Conservation (phyloP, 1,140 invertebrate species). For the Lepidurus couesii region DNA sequence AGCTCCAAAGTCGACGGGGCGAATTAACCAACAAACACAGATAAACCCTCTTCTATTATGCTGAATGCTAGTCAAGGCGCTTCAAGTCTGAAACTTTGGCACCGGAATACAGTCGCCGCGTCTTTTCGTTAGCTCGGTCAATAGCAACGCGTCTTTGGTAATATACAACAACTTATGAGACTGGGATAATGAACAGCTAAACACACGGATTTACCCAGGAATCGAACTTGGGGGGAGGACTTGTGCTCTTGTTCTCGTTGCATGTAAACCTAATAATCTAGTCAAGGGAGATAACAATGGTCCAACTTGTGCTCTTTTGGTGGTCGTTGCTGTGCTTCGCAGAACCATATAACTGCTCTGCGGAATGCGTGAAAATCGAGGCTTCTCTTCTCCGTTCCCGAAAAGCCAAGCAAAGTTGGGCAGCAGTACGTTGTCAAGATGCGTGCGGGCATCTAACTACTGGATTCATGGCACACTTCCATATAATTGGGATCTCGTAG, state of each 20-base stretch:
- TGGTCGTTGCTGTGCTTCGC: not conserved
- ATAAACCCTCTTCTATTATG: too few relatives aligned
- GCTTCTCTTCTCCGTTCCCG: too few relatives aligned
- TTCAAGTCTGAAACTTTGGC: too few relatives aligned
- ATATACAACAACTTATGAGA: not conserved
- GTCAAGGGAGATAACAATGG: not conserved
- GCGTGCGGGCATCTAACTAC: not conserved
- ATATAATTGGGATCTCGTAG: conserved; percentile 90
- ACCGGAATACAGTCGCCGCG: too few relatives aligned
- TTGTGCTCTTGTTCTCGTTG: not conserved
- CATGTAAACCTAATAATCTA: not conserved
- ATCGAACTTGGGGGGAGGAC: not conserved
- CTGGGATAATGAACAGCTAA: not conserved
- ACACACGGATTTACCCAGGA: not conserved
- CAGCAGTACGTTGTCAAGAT: not conserved
- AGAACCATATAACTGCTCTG: too few relatives aligned
- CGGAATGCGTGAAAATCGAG: too few relatives aligned
- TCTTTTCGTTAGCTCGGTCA: too few relatives aligned
- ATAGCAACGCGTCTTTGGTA: not conserved
- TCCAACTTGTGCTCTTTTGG: not conserved
- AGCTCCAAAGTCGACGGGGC: not conserved
- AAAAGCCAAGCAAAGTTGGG: too few relatives aligned
- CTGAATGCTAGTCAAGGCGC: too few relatives aligned
- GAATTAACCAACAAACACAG: not conserved
- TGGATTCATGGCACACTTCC: conserved; percentile 81